Evolutionary conservation across 1,140 invertebrate species (phyloP).

Genomic region (Magallana angulata): DNA sequence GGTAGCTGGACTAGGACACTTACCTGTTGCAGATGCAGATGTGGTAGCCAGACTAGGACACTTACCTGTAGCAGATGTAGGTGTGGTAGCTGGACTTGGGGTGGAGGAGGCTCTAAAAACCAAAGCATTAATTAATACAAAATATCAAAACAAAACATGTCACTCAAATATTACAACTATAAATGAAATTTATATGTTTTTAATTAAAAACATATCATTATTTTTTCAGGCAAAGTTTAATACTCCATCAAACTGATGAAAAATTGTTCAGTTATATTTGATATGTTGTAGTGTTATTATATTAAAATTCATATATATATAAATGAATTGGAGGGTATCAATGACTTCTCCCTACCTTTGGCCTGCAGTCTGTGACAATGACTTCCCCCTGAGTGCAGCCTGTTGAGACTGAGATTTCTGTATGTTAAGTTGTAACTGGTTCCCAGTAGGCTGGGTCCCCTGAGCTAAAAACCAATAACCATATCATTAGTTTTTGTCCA

Average conservation of each 20-base stretch:
- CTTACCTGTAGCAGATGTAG: slow-evolving; percentile 44
- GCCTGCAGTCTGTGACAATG: slow-evolving; percentile 50
- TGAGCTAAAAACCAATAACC: slow-evolving; percentile 18
- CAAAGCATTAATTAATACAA: background rate
- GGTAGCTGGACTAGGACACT: too few relatives aligned
- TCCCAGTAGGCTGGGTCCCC: slow-evolving; percentile 46
- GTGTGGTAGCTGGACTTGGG: slow-evolving; percentile 53
- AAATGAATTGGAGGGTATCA: background rate
- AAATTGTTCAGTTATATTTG: too few relatives aligned
- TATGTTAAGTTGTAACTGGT: slow-evolving; percentile 63
- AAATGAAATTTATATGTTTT: too few relatives aligned
- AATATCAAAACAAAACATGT: background rate
- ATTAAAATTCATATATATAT: too few relatives aligned
- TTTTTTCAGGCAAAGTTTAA: too few relatives aligned
- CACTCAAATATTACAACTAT: too few relatives aligned
- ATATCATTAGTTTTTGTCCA: too few relatives aligned
- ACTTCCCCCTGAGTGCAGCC: slow-evolving; percentile 45
- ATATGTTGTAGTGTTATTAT: too few relatives aligned
- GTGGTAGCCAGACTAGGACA: background rate
- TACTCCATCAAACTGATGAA: too few relatives aligned
- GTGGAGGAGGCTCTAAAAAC: slow-evolving; percentile 47
- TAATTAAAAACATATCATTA: too few relatives aligned
- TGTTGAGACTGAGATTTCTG: slow-evolving; percentile 60
- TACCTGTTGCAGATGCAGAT: too few relatives aligned
- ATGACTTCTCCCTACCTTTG: slow-evolving; percentile 35